Evolutionary conservation across 2,888 invertebrate species (phyloP).

Genomic region (Drosophila neotestacea): DNA sequence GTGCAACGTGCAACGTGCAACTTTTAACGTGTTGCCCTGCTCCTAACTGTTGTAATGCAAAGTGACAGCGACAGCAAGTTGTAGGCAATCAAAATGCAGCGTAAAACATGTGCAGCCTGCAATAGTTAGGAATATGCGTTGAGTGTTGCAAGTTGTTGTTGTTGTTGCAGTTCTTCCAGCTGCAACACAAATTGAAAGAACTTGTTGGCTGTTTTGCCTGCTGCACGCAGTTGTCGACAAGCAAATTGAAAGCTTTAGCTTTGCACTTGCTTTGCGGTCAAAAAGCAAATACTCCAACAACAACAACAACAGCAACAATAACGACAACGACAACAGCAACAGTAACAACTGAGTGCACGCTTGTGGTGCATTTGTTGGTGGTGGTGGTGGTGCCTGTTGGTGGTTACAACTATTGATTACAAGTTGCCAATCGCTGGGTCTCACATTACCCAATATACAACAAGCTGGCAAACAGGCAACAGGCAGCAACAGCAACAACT

Average conservation of each 20-base stretch:
- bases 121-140: constrained; percentile 59
- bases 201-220: constrained; percentile 70
- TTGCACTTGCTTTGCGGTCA: constrained; percentile 80
- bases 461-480: constrained; percentile 40
- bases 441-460: constrained; percentile 72
- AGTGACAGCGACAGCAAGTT: constrained; percentile 75
- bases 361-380: constrained; percentile 69
- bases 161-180: constrained; percentile 42
- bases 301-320: constrained; percentile 21
- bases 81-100: constrained; percentile 79
- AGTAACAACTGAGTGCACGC: constrained; percentile 24
- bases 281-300: constrained; percentile 59
- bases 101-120: constrained; percentile 71
- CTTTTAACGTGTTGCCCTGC: constrained; percentile 31
- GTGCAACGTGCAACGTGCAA: constrained; percentile 6
- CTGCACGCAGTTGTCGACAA: constrained; percentile 66
- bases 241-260: constrained; percentile 80
- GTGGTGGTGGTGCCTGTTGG: constrained; percentile 60
- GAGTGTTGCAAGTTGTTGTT: constrained; percentile 29
- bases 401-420: constrained; percentile 81
- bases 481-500: constrained; percentile 26
- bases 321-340: constrained; percentile 20
- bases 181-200: constrained; percentile 75
- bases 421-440: constrained; percentile 73
- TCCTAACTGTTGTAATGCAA: constrained; percentile 68